Evolutionary conservation across 2,797 vertebrate species (phyloP), one percentile per base, ranked within the genome.

Genomic region (Coendou prehensilis): DNA sequence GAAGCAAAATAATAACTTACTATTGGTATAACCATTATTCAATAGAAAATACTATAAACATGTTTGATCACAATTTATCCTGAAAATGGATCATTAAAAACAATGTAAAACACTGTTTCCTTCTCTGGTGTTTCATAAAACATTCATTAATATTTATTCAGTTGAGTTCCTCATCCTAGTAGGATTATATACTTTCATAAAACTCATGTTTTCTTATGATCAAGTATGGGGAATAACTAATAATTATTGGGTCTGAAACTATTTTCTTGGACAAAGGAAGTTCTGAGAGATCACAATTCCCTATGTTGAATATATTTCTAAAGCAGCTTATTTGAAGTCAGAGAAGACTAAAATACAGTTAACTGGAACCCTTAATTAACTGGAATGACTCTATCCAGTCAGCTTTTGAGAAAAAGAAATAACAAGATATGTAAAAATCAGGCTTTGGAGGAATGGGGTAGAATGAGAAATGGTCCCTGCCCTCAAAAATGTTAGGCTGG

Each of bases 131-230:
- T 83, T 91, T 73, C 61, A 83, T 37, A 71, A 92, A 91, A 47
- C 20, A 71, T 83, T 96, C 23, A 94, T 90, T 80, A 86, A 52
- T 76, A 89, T 69, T 92, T 93, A 94, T 45, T 82, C n/a, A 79
- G 41, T 84, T 89, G 2, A 76, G 13, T 50, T 76, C 22, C 13
- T 91, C 37, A 78, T 54, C 15, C 30, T 71, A 87, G 6, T 28
- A 83, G 41, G 52, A 88, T 63, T 76, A 85, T 37, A 94, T 18
- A 86, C 9, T 83, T 73, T 87, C 73, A 73, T 1, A 96, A 92
- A 80, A 94, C 26, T 90, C 20, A 81, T 22, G 69, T 8, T 82
- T 89, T 96, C 56, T 91, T 83, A 89, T 54, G 52, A 57, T 30
- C 33, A 63, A 82, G 26, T 81, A 85, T n/a, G 14, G 33, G 26